Evolutionary conservation across 37 sponge, comb jelly and placozoan species (phyloP).

Genomic region (Chondrilla cf. caribensis): DNA sequence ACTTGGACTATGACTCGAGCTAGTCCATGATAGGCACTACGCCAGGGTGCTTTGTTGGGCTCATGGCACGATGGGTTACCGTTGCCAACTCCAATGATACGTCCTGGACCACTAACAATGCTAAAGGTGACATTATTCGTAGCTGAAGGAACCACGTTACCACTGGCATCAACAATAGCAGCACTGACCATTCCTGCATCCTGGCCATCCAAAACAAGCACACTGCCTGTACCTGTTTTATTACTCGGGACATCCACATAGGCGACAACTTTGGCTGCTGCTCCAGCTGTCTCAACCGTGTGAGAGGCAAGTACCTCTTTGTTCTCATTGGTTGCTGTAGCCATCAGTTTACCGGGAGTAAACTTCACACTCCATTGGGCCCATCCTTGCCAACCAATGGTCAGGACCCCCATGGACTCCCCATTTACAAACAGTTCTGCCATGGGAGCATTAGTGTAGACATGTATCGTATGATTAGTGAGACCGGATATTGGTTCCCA

Average conservation of each 20-base stretch:
- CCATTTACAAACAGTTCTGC: constrained; percentile 53
- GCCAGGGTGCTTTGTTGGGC: constrained; percentile 58
- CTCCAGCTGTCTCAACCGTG: constrained; percentile 34
- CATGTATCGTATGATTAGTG: constrained; percentile 42
- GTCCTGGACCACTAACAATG: constrained; percentile 54
- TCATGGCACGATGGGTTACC: constrained; percentile 65
- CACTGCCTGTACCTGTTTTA: constrained; percentile 46
- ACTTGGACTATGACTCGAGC: constrained; percentile 55
- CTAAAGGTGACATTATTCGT: constrained; percentile 48
- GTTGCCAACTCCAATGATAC: constrained; percentile 60
- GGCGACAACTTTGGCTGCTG: constrained; percentile 4
- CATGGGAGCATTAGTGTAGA: constrained; percentile 54
- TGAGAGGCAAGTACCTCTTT: constrained; percentile 35
- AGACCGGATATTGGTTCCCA: constrained; percentile 28
- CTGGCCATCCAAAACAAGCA: constrained; percentile 58
- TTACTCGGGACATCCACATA: constrained; percentile 39
- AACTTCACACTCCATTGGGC: constrained; percentile 41
- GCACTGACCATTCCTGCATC: constrained; percentile 61
- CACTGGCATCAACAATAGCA: constrained; percentile 36
- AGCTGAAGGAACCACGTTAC: constrained; percentile 35
- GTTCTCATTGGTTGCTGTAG: constrained; percentile 13
- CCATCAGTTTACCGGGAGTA: constrained; percentile 36
- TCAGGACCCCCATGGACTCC: constrained; percentile 30
- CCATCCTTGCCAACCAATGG: constrained; percentile 45
- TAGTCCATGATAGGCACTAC: constrained; percentile 67